Conservation (phyloP, 2,888 invertebrate species). For the Amiota mariae region DNA sequence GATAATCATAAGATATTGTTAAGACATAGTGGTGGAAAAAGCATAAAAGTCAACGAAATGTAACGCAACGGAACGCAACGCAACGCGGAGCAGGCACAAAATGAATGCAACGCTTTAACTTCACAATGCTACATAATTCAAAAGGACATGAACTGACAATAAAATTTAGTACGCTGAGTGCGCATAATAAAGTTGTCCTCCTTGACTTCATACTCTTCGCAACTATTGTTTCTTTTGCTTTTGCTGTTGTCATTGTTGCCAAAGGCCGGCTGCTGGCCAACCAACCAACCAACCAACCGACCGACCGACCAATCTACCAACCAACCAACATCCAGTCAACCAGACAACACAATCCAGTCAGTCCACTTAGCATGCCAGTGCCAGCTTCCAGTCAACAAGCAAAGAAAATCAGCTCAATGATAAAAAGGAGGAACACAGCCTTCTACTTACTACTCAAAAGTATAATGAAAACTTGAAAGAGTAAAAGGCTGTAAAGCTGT, state of each 20-base stretch:
- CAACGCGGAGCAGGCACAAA: conserved; percentile 10
- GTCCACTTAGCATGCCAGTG: background rate
- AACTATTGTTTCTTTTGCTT: background rate
- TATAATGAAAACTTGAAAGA: conserved; percentile 33
- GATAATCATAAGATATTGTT: background rate
- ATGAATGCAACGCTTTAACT: conserved; percentile 12
- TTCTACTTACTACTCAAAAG: background rate
- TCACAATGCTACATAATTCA: conserved; percentile 67
- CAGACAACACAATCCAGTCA: conserved; percentile 55
- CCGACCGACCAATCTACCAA: conserved; percentile 29
- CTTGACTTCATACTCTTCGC: conserved; percentile 16
- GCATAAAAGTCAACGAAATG: background rate
- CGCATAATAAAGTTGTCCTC: conserved; percentile 67
- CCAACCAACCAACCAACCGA: conserved; percentile 60
- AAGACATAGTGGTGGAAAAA: background rate
- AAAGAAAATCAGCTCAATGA: conserved; percentile 18
- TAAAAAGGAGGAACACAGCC: background rate
- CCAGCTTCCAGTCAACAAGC: conserved; percentile 1
- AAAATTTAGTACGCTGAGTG: conserved; percentile 72
- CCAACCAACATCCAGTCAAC: conserved; percentile 54
- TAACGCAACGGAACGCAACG: background rate
- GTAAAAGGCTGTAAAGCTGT: conserved; percentile 64
- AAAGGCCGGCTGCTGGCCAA: conserved; percentile 51
- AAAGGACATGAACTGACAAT: conserved; percentile 72
- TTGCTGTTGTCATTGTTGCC: conserved; percentile 31